Base-by-base conservation (phyloP, 2,797 vertebrate species). In the Sebastes miniatus region DNA sequence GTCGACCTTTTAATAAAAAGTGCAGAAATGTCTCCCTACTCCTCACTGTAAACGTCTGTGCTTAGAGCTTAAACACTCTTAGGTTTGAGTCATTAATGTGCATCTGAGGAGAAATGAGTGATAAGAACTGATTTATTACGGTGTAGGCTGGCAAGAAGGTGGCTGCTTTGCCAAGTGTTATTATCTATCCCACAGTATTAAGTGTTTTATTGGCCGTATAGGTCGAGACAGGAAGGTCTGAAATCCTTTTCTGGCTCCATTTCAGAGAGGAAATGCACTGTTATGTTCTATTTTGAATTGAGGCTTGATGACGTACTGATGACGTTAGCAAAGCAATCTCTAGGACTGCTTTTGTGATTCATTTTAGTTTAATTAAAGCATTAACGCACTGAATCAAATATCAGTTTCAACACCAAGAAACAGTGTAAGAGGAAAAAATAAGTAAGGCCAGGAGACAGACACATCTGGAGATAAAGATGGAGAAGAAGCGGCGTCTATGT, bases 171-270 rank as follows among this genome's bases (percentile, higher is more conserved):
- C 57, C 77, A 81, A 81, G 72, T 58, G 54, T 72, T 75, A 56
- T 66, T 69, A 83, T 82, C 57, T 63, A 63, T 69, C 82, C 29
- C 13, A 12, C 57, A 9, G 29, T 43, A 16, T 80, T 79, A 72
- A 79, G 79, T 78, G 69, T 72, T 76, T 80, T 83, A 75, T 36
- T 36, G 68, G 62, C 27, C 11, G 2, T 64, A 16, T 71, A 64
- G 54, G 59, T 50, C 1, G 36, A 76, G 71, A 64, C 52, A 6
- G 18, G 22, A 79, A 57, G 31, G n/a, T 54, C 56, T 50, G 47
- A 76, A 78, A 69, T 68, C 58, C 11, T 34, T n/a, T 1, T 7
- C 18, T 29, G 16, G 75, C 66, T 54, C 18, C 16, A 10, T 76
- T 62, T 72, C 4, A 2, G 62, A 57, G 57, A 52, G 18, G 43